A percentile compares a stretch with the other conserved stretches of the same genome.
These are phyloP conservation scores for Musca vetustissima DNA, from an alignment of 1,140 invertebrate species.

Conservation along the genomic window DNA sequence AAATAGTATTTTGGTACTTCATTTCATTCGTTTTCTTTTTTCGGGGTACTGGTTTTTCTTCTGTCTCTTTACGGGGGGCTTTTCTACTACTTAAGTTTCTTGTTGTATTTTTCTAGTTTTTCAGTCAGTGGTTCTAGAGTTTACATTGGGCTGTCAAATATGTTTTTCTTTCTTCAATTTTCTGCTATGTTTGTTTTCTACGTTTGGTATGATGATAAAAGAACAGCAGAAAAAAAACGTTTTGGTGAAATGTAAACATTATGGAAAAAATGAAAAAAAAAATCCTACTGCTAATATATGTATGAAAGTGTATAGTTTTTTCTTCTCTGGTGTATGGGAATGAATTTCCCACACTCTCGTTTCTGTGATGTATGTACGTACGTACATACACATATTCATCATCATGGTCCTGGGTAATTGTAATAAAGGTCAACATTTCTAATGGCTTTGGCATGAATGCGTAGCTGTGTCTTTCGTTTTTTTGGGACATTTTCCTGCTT, in stretches of 20 bases:
- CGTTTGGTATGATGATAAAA: too few species aligned
- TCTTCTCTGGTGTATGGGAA: too few species aligned
- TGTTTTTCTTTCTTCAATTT: too few species aligned
- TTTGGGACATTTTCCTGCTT: too few species aligned
- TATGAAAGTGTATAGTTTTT: background rate
- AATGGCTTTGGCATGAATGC: background rate
- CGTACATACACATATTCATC: background rate
- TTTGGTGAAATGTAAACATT: background rate
- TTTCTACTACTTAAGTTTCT: background rate
- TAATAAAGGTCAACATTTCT: conserved; percentile 8
- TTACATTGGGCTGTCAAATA: too few species aligned
- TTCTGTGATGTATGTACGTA: background rate
- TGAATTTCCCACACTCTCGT: background rate
- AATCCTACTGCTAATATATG: background rate
- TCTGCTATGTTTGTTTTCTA: too few species aligned
- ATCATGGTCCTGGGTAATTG: background rate
- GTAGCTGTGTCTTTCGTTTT: background rate
- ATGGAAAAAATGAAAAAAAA: background rate
- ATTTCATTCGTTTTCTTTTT: background rate
- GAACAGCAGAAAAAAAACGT: too few species aligned
- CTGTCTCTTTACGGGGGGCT: background rate
- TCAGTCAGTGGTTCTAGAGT: background rate
- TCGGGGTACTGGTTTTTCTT: background rate
- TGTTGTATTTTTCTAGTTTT: background rate
- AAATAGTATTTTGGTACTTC: background rate